These are phyloP conservation scores for Sitophilus oryzae DNA, from an alignment of 1,140 invertebrate species.

Conservation along the genomic window DNA sequence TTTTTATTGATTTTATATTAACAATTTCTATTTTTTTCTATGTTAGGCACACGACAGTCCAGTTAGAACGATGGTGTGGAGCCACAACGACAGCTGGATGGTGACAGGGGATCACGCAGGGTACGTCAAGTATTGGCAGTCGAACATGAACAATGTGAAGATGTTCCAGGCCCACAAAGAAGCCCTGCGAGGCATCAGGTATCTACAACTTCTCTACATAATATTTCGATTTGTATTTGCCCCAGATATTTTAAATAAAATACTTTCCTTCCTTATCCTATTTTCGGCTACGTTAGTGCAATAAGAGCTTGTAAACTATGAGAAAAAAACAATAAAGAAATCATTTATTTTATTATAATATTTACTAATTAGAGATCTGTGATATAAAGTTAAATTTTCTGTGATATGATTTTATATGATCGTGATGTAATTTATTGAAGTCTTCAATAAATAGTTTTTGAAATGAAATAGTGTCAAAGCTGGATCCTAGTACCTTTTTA, in stretches of 20 bases:
- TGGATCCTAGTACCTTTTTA: conserved; percentile 36
- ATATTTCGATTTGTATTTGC: conserved; percentile 26
- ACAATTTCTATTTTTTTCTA: conserved; percentile 22
- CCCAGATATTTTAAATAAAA: conserved; percentile 21
- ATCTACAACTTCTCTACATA: conserved; percentile 48
- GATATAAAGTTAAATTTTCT: conserved; percentile 26
- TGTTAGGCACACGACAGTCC: conserved; percentile 93
- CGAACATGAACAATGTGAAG: conserved; percentile 99
- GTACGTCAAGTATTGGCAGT: conserved; percentile 99
- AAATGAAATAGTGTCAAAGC: conserved; percentile 27
- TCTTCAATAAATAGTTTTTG: conserved; percentile 40
- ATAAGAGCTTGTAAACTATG: conserved; percentile 12
- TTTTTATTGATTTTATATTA: neutral
- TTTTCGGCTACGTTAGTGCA: conserved; percentile 33
- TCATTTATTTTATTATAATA: conserved; percentile 2
- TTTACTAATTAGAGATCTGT: too few species aligned
- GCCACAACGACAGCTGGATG: conserved; percentile 99
- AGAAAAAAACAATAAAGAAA: conserved; percentile 19
- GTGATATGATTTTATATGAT: conserved; percentile 35
- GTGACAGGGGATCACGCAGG: conserved; percentile 97
- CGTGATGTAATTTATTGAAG: conserved; percentile 34
- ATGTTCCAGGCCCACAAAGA: conserved; percentile 99
- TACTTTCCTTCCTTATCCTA: conserved; percentile 29
- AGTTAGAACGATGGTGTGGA: conserved; percentile 98
- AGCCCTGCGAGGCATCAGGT: conserved; percentile 96